These are phyloP conservation scores for Tachina fera DNA, from an alignment of 2,888 invertebrate species.

Conservation along the genomic window DNA sequence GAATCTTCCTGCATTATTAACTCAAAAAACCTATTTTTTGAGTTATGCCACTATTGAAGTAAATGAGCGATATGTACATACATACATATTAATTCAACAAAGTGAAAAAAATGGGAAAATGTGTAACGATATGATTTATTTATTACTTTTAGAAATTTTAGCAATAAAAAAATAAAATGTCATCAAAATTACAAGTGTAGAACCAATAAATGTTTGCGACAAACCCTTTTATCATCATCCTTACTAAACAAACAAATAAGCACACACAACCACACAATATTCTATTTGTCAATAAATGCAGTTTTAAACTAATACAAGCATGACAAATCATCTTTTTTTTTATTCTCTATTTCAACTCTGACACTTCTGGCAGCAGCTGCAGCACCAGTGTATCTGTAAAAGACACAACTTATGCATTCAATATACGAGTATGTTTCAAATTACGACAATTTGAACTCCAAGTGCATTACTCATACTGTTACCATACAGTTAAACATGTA, in stretches of 20 bases:
- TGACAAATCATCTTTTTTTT: constrained; percentile 63
- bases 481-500: neutral
- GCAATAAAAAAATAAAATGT: neutral
- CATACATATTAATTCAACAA: too few relatives aligned
- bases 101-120: too few relatives aligned
- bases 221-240: neutral
- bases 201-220: neutral
- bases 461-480: constrained; percentile 4
- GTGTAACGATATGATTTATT: too few relatives aligned
- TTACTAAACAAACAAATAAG: constrained; percentile 3
- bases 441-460: constrained; percentile 41
- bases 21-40: too few relatives aligned
- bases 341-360: constrained; percentile 23
- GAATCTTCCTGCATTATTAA: too few relatives aligned
- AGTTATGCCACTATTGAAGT: too few relatives aligned
- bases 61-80: too few relatives aligned
- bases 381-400: constrained; percentile 1
- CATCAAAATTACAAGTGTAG: neutral
- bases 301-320: constrained; percentile 63
- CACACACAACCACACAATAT: constrained; percentile 27
- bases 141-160: too few relatives aligned
- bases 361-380: constrained; percentile 31
- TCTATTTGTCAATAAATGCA: constrained; percentile 51
- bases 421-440: neutral
- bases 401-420: constrained; percentile 34